phyloP scores from a whole-genome alignment of 2,888 invertebrate species.

The Drosophila formosana region DNA sequence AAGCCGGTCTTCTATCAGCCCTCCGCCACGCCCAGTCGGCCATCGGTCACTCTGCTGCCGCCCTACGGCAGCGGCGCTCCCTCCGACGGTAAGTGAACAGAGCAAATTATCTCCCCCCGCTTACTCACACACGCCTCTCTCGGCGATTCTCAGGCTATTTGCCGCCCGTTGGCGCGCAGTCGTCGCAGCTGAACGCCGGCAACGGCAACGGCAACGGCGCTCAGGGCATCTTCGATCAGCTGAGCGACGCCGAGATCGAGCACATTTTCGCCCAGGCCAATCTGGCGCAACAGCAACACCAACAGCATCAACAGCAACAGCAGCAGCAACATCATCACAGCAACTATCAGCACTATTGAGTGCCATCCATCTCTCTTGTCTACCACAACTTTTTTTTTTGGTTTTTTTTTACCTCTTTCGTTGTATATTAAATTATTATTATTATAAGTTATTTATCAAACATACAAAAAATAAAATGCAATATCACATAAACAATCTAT shows the following conservation, averaged over 20 bases:
- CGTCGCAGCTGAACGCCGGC: slow-evolving; percentile 45
- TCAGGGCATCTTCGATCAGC: slow-evolving; percentile 75
- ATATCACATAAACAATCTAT: not conserved
- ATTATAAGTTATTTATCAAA: slow-evolving; percentile 73
- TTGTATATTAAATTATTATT: slow-evolving; percentile 57
- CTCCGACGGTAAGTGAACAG: slow-evolving; percentile 67
- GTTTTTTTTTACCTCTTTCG: slow-evolving; percentile 39
- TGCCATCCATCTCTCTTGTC: slow-evolving; percentile 10
- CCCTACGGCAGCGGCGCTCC: slow-evolving; percentile 76
- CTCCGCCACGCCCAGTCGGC: slow-evolving; percentile 66
- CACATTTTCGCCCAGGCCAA: slow-evolving; percentile 81
- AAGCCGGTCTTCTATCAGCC: slow-evolving; percentile 75
- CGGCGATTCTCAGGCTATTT: slow-evolving; percentile 68
- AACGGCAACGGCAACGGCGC: slow-evolving; percentile 39
- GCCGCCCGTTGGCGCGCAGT: slow-evolving; percentile 65
- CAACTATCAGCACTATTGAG: slow-evolving; percentile 60
- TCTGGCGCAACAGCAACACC: slow-evolving; percentile 71
- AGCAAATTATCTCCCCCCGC: not conserved
- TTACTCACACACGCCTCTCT: not conserved
- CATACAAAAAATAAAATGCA: not conserved
- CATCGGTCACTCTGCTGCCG: slow-evolving; percentile 80
- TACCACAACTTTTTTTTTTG: slow-evolving; percentile 11
- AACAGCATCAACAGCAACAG: slow-evolving; percentile 67
- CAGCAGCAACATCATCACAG: slow-evolving; percentile 49
- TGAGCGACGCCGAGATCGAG: slow-evolving; percentile 80